A percentile compares a stretch with the other conserved stretches of the same genome.
Conservation (phyloP, 35 echinoderm and acorn worm species). For the Eucidaris tribuloides region DNA sequence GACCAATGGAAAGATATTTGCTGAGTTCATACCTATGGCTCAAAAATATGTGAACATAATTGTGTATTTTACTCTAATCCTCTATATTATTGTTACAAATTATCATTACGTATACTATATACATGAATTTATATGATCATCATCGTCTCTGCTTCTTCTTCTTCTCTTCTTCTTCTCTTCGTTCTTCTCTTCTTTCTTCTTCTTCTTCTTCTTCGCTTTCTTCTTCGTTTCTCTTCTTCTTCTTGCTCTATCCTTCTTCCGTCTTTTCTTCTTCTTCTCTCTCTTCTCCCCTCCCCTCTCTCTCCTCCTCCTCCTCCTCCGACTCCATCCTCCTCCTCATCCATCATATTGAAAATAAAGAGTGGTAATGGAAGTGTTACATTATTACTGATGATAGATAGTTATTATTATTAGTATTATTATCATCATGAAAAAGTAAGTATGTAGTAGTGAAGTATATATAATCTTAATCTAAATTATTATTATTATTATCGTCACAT, state of each 20-base stretch:
- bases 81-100: neutral
- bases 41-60: no score
- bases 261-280: neutral
- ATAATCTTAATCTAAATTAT: neutral
- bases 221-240: neutral
- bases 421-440: neutral
- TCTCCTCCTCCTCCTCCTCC: neutral
- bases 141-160: neutral
- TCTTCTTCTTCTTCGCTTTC: neutral
- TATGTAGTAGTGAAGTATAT: neutral
- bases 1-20: no score
- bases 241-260: neutral
- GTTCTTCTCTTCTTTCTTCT: neutral
- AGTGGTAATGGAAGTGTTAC: no score
- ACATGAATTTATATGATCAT: neutral
- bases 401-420: neutral
- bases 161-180: neutral
- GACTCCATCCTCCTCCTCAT: neutral
- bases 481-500: neutral
- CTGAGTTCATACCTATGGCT: no score
- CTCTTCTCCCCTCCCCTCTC: neutral
- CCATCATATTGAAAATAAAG: no score
- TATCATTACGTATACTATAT: neutral
- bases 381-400: neutral
- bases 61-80: no score